Base-by-base conservation (phyloP, 1,140 invertebrate species). In the Cardiocondyla obscurior region DNA sequence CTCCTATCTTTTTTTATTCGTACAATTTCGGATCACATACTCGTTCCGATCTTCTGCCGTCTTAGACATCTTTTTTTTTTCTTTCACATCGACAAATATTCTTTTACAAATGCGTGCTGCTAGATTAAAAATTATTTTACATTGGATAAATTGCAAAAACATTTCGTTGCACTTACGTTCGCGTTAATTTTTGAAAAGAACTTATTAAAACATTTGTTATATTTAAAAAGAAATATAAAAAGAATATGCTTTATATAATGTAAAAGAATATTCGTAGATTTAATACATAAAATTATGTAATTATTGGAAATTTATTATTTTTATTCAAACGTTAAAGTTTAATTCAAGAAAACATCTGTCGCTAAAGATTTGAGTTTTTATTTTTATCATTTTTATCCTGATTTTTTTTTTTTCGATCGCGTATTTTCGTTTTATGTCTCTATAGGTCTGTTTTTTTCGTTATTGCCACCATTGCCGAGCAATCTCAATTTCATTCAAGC, bases 401-500 rank as follows among this genome's bases (percentile, higher is more conserved):
- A 77, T 69, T 10, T 44, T 74, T 22, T 76, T 33, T 69, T 10
- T 44, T 74, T 22, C 64, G 22, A 14, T 30, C 46, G 36, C 16
- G 33, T 53, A 51, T 36, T 81, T 25, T 46, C 69, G 1, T 44
- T 60, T 58, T 58, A 51, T 33, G 39, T 76, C 25, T 69, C 2
- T 39, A 79, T 69, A 53, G 22, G 67, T 42, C 36, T 69, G 36
- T 69, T 42, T 69, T 79, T 36, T 55, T 12, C 16, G 46, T 79
- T 79, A 67, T 79, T 67, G 49, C 74, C 36, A 33, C 46, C 62
- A 79, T 79, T 79, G 74, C 62, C 36, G 69, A 79, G 74, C 62
- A 79, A 79, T 79, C 74, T 79, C 74, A 79, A 62, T 79, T 79
- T 69, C 62, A 79, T 79, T 62, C 74, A 69, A 19, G 25, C 46